Evolutionary conservation across 2,888 invertebrate genomes (phyloP).

Genomic region (Amphipoea lucens): DNA sequence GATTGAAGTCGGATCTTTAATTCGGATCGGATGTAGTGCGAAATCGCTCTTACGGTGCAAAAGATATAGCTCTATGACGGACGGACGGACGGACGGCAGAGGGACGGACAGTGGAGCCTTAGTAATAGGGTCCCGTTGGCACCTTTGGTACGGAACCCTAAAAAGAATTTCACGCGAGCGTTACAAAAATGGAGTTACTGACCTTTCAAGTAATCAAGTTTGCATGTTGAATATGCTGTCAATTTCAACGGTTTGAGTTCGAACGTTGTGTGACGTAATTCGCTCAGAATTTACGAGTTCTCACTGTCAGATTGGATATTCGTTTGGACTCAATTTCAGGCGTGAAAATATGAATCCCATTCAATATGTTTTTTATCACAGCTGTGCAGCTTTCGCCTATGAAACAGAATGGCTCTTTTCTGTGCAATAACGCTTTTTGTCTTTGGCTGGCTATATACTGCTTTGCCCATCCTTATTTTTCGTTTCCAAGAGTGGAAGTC

Average conservation of each 20-base stretch:
- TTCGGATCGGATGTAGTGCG: too few species aligned
- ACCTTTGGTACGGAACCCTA: background rate
- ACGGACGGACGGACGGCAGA: too few species aligned
- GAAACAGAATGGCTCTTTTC: background rate
- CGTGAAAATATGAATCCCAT: slow-evolving; percentile 20
- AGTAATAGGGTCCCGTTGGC: background rate
- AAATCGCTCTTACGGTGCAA: too few species aligned
- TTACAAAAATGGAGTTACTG: slow-evolving; percentile 4
- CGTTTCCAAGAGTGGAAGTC: background rate
- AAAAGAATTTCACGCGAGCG: background rate
- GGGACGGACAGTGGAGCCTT: background rate
- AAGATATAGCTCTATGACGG: background rate
- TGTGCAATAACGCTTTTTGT: slow-evolving; percentile 12
- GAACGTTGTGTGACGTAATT: background rate
- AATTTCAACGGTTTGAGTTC: slow-evolving; percentile 16
- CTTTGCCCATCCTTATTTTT: background rate
- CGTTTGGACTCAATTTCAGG: slow-evolving; percentile 23
- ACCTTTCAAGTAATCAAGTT: slow-evolving; percentile 33
- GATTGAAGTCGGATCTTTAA: too few species aligned
- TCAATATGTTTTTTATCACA: slow-evolving; percentile 15
- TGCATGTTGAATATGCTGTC: slow-evolving; percentile 26
- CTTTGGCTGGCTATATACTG: background rate
- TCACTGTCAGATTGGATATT: background rate
- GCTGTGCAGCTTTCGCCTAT: background rate
- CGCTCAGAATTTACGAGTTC: slow-evolving; percentile 10